A percentile compares a stretch with the other conserved stretches of the same genome.
phyloP scores from a whole-genome alignment of 2,113 vertebrate genomes.

The Toxostoma redivivum region DNA sequence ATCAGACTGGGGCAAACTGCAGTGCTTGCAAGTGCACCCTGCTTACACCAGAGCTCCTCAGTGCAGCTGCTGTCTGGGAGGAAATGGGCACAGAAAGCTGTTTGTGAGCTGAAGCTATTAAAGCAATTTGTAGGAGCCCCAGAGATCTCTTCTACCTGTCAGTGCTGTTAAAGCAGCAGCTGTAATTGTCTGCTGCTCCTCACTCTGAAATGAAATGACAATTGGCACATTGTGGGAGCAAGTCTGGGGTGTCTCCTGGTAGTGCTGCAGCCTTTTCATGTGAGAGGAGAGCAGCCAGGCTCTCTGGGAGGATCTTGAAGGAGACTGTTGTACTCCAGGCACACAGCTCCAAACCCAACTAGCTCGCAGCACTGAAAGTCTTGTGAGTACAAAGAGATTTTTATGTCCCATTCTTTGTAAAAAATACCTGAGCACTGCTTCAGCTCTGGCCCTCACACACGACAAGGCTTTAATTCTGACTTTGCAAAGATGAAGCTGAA shows the following conservation, averaged over 20 bases:
- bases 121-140: background rate
- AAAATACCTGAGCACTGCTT: background rate
- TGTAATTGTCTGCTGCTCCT: background rate
- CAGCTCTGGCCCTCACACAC: background rate
- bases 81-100: background rate
- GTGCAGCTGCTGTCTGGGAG: background rate
- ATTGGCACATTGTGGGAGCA: background rate
- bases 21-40: background rate
- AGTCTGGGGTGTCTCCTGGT: background rate
- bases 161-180: background rate
- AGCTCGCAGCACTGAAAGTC: background rate
- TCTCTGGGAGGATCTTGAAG: background rate
- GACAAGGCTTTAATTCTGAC: background rate
- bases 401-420: background rate
- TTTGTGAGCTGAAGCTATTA: background rate
- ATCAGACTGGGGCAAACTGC: background rate
- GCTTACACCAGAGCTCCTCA: background rate
- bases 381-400: rapidly evolving
- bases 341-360: background rate
- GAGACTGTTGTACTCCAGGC: background rate
- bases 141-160: background rate
- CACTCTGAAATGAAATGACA: background rate
- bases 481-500: background rate
- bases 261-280: background rate
- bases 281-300: rapidly evolving